Conservation (phyloP, 2,888 invertebrate species). For the Blastobasis adustella region DNA sequence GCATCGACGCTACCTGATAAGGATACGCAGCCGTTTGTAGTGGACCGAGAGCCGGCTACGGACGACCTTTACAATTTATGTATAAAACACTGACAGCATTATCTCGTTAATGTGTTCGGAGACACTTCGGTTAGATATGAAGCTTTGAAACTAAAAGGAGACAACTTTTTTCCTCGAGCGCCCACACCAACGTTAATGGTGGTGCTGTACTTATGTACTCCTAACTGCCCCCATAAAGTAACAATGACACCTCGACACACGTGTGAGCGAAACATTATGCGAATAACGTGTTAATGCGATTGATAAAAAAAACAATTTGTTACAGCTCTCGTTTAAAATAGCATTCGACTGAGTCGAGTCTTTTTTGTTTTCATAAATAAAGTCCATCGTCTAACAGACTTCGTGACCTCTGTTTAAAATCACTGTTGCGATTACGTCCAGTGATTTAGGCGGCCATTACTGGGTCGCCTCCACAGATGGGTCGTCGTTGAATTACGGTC, state of each 20-base stretch:
- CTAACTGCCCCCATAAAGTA: too few relatives aligned
- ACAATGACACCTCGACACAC: constrained; percentile 6
- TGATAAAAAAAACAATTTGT: constrained; percentile 33
- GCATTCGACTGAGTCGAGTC: constrained; percentile 28
- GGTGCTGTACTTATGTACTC: too few relatives aligned
- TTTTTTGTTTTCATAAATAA: constrained; percentile 61
- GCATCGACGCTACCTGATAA: constrained; percentile 65
- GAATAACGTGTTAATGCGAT: constrained; percentile 43
- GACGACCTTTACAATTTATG: constrained; percentile 48
- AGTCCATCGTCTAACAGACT: constrained; percentile 31
- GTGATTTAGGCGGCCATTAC: constrained; percentile 64
- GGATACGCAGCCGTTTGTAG: constrained; percentile 64
- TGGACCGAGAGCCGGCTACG: constrained; percentile 14
- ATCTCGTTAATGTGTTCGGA: constrained; percentile 33
- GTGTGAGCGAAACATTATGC: constrained; percentile 25
- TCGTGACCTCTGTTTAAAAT: constrained; percentile 67
- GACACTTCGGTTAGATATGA: constrained; percentile 51
- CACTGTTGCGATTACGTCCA: constrained; percentile 60
- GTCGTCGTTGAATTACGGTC: constrained; percentile 57
- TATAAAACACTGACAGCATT: constrained; percentile 34
- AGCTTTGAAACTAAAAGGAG: too few relatives aligned
- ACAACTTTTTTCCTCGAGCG: too few relatives aligned
- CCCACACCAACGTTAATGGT: too few relatives aligned
- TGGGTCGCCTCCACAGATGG: constrained; percentile 61
- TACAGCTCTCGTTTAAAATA: constrained; percentile 33